Evolutionary conservation across 2,113 vertebrate genomes (phyloP), one percentile per base, ranked within the genome.

Genomic region (Zosterops hypoxanthus): DNA sequence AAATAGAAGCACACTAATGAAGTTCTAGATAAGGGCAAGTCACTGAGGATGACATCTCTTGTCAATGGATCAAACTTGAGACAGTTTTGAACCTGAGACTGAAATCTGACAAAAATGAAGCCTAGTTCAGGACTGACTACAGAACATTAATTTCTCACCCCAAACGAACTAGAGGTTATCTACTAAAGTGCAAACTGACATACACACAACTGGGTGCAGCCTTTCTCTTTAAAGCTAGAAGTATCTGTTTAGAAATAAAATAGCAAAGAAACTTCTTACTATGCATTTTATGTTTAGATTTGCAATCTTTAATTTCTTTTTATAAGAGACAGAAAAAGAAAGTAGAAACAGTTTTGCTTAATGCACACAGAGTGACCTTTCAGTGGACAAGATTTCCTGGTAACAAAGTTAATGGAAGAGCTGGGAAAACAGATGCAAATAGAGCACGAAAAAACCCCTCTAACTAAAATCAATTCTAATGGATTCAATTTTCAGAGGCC

Each of bases 391-490:
- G 52, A 86, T 41, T 75, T 94, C 72, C 69, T 82, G 60, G 39
- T 42, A 70, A 64, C 9, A 4, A 89, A 77, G 69, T 84, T 93
- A 71, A 86, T 56, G 69, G 44, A 86, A 39, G 52, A 91, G 50
- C 33, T 57, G 57, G 56, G 64, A 72, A 91, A 93, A 75, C 44
- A 73, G 21, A 91, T 49, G 52, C 31, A 93, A 95, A 93, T 5
- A 60, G 68, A 91, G 46, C 53, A 91, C 72, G 66, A 21, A 87
- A 56, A 16, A 16, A 11, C 1, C 69, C 80, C 84, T 86, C 77
- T 46, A 88, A 80, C 87, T 88, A 95, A 96, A 95, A 95, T 94
- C 82, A 86, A 93, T 96, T 73, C 17, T 47, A 71, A 94, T 20
- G 69, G 91, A 94, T 75, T 76, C 56, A 41, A 56, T 94, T 88